These are phyloP conservation scores for Eupeodes latifasciatus DNA, from an alignment of 2,888 invertebrate genomes.

Conservation along the genomic window DNA sequence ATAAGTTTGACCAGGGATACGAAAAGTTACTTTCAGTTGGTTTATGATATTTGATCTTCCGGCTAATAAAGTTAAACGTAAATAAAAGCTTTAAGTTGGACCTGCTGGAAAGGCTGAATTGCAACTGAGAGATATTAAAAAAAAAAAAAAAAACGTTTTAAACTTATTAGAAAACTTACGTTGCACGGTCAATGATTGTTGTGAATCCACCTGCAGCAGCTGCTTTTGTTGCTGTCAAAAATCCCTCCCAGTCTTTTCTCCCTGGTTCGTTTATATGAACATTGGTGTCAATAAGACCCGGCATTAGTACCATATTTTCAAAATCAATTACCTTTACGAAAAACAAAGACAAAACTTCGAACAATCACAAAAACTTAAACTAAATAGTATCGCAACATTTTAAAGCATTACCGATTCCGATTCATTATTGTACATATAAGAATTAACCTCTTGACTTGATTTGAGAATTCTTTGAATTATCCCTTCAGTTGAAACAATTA, in stretches of 20 bases:
- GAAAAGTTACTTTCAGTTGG: no score
- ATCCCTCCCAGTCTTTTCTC: conserved; percentile 89
- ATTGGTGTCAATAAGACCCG: conserved; percentile 89
- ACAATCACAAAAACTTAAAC: not conserved
- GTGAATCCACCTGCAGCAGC: conserved; percentile 90
- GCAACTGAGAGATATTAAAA: no score
- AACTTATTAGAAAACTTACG: conserved; percentile 83
- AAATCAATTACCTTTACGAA: conserved; percentile 83
- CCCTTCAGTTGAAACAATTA: conserved; percentile 86
- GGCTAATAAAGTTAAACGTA: no score
- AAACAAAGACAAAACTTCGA: not conserved
- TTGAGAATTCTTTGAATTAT: conserved; percentile 86
- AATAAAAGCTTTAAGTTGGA: no score
- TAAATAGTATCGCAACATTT: conserved; percentile 39
- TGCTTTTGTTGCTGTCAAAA: conserved; percentile 88
- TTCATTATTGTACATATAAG: conserved; percentile 84
- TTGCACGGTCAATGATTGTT: conserved; percentile 89
- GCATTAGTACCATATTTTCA: conserved; percentile 86
- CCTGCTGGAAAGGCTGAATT: no score
- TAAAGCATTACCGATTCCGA: conserved; percentile 85
- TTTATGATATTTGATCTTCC: no score
- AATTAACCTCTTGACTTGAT: conserved; percentile 84
- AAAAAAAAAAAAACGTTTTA: no score
- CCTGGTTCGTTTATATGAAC: conserved; percentile 91
- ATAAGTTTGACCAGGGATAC: no score